Base-by-base conservation (phyloP, 2,113 vertebrate genomes). In the Xerus inauris region DNA sequence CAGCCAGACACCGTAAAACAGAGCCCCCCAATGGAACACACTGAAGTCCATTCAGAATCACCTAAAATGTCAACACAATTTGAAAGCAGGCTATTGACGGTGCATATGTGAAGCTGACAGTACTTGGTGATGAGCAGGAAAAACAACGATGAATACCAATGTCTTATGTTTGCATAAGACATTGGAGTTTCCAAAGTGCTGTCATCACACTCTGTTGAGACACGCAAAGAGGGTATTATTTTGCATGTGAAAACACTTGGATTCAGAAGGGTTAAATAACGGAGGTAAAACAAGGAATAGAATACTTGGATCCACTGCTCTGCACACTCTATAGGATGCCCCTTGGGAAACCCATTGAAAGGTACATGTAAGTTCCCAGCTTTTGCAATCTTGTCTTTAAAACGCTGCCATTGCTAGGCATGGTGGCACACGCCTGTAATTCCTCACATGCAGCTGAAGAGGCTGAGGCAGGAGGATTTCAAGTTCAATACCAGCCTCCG, bases 141-240 rank as follows among this genome's bases (percentile, higher is more conserved):
- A 95, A 96, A 83, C 94, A 96, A 94, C 96, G 96, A 87, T 85
- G 91, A 81, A 97, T 94, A 93, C 95, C 95, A 96, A 89, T 94
- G 97, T 51, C 83, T 81, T 89, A 54, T 86, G 91, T 97, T 97
- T 97, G 91, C 95, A 89, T 75, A 91, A 47, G 96, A 94, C 62
- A 40, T 93, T 91, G 20, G 80, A 71, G 82, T 89, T 97, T 94
- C 64, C 83, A 91, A 73, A 86, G 49, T 80, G 69, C 62, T 95
- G 95, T 93, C 92, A 79, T 82, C 94, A 95, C 92, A 97, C 87
- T 71, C 65, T 20, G 24, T 40, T 49, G 94, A 96, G 65, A 84
- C 7, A 96, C 64, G 54, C 86, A 89, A 86, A 88, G n/a, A 1
- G 47, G 35, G 42, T 86, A 77, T 65, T 85, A 42, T 82, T 93